Evolutionary conservation across 2,113 vertebrate genomes (phyloP).

Genomic region (Gadus chalcogrammus): DNA sequence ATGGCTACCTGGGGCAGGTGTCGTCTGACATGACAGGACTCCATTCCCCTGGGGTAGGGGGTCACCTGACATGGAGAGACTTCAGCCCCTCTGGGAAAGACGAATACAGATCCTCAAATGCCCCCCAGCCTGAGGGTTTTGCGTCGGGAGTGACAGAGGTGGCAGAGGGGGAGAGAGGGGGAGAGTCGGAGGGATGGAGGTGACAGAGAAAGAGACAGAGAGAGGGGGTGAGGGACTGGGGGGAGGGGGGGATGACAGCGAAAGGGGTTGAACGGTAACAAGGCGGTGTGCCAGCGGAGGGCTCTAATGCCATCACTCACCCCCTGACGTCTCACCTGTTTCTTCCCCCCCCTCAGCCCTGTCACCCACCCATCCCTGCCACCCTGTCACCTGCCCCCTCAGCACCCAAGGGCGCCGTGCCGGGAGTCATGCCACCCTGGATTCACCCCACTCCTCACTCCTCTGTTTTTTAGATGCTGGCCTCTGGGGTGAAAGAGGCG

Average conservation of each 20-base stretch:
- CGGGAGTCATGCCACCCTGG: too few relatives aligned
- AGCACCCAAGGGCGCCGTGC: too few relatives aligned
- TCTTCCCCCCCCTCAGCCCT: conserved; percentile 60
- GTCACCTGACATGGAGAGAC: too few relatives aligned
- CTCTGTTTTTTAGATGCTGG: conserved; percentile 45
- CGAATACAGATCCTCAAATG: too few relatives aligned
- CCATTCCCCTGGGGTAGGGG: too few relatives aligned
- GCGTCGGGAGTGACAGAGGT: conserved; percentile 49
- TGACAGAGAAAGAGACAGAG: conserved; percentile 56
- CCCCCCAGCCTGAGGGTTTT: background rate
- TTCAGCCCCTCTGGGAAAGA: too few relatives aligned
- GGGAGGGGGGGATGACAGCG: conserved; percentile 13
- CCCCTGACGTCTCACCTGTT: conserved; percentile 61
- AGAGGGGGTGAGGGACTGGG: conserved; percentile 42
- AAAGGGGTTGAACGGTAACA: too few relatives aligned
- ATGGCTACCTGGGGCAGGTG: too few relatives aligned
- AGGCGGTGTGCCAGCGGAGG: conserved; percentile 19
- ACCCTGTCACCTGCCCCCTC: conserved; percentile 59
- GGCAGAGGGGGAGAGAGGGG: conserved; percentile 38
- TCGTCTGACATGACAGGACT: too few relatives aligned
- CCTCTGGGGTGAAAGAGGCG: background rate
- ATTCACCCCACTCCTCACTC: conserved; percentile 42
- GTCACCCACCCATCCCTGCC: conserved; percentile 51
- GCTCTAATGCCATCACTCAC: conserved; percentile 64
- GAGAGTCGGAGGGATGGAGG: conserved; percentile 33